Evolutionary conservation across 2,797 vertebrate genomes (phyloP).

Genomic region (Acipenser transmontanus): DNA sequence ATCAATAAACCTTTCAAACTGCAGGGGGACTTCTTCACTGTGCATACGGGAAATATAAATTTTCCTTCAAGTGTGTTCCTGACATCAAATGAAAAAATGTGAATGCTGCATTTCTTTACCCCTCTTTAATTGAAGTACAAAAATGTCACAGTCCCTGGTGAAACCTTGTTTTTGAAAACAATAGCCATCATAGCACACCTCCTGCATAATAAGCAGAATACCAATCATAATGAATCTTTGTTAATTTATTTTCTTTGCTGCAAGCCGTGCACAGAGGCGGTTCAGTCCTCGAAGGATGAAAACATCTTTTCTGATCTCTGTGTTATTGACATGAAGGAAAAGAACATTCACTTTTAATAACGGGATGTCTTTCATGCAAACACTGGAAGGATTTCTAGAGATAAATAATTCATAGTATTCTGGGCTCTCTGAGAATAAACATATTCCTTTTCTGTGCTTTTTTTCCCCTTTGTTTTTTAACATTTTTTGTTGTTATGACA

Average conservation of each 20-base stretch:
- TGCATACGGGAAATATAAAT: background rate
- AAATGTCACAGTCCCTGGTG: background rate
- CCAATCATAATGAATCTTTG: conserved; percentile 5
- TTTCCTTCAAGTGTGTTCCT: conserved; percentile 7
- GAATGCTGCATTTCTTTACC: conserved; percentile 4
- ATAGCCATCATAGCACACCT: background rate
- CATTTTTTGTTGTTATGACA: conserved; percentile 55
- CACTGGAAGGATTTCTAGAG: conserved; percentile 51
- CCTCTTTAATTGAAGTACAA: conserved; percentile 13
- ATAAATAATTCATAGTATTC: conserved; percentile 63
- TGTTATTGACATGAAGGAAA: conserved; percentile 48
- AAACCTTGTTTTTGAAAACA: conserved; percentile 7
- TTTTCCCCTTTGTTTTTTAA: conserved; percentile 43
- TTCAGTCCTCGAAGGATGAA: conserved; percentile 37
- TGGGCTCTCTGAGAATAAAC: conserved; percentile 55
- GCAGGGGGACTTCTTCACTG: background rate
- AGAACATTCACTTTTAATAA: conserved; percentile 51
- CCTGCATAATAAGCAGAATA: background rate
- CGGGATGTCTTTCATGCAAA: conserved; percentile 48
- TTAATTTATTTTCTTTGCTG: conserved; percentile 17
- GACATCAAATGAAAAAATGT: conserved; percentile 8
- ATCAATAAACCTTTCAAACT: background rate
- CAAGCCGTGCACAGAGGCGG: conserved; percentile 24
- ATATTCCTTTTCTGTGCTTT: conserved; percentile 31
- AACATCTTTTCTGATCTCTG: conserved; percentile 39